Evolutionary conservation across 2,797 vertebrate species (phyloP).

Genomic region (Siniperca undulata): DNA sequence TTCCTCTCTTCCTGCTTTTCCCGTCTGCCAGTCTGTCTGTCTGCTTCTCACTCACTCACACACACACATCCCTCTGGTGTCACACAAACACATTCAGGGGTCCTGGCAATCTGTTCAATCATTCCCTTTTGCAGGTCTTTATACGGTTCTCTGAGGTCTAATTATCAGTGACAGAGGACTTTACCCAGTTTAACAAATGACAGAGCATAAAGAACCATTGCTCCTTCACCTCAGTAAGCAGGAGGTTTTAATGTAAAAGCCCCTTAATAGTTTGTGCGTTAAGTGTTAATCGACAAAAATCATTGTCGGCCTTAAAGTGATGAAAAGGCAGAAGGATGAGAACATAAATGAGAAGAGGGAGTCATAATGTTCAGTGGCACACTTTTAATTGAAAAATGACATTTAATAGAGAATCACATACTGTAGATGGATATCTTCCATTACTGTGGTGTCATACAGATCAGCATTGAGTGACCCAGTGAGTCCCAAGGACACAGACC

Average conservation of each 20-base stretch:
- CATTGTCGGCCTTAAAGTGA: constrained; percentile 50
- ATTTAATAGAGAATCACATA: constrained; percentile 55
- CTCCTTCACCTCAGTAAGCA: constrained; percentile 56
- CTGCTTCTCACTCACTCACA: neutral
- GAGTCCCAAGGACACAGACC: neutral
- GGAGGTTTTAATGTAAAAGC: constrained; percentile 62
- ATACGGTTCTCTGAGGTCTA: constrained; percentile 73
- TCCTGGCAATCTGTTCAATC: constrained; percentile 72
- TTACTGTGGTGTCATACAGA: constrained; percentile 35
- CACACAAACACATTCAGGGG: constrained; percentile 65
- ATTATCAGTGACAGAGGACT: constrained; percentile 76
- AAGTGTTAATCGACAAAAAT: constrained; percentile 61
- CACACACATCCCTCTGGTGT: constrained; percentile 29
- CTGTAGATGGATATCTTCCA: constrained; percentile 44
- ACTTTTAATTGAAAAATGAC: constrained; percentile 67
- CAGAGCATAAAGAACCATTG: constrained; percentile 45
- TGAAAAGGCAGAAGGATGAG: constrained; percentile 50
- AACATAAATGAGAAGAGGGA: constrained; percentile 54
- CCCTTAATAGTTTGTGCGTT: constrained; percentile 66
- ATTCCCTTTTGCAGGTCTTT: constrained; percentile 65
- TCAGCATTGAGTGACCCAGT: constrained; percentile 12
- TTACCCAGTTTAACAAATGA: constrained; percentile 71
- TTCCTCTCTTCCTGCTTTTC: constrained; percentile 49
- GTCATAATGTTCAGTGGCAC: constrained; percentile 51
- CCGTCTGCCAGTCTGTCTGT: constrained; percentile 49